Percentiles rank a stretch among this genome's conserved stretches.
These are phyloP conservation scores for Paratilapia polleni DNA, from an alignment of 2,113 vertebrate genomes.

Conservation along the genomic window DNA sequence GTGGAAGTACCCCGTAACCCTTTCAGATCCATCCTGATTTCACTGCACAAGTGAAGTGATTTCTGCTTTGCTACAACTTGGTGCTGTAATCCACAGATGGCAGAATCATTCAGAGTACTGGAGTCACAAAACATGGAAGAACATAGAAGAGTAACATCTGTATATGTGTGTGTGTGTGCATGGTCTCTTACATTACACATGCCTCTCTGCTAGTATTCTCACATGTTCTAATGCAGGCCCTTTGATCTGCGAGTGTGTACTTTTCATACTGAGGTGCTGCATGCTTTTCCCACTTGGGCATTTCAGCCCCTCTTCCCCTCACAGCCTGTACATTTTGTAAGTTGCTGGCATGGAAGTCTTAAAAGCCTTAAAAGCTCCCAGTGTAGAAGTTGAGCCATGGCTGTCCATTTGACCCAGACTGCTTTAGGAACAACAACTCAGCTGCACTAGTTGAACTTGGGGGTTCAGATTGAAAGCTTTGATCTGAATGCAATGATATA, in stretches of 20 bases:
- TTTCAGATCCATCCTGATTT: constrained; percentile 20
- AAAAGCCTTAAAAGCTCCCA: constrained; percentile 66
- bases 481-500: not conserved
- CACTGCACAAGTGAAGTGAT: constrained; percentile 13
- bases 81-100: constrained; percentile 30
- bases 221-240: constrained; percentile 29
- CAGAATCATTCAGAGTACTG: constrained; percentile 19
- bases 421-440: constrained; percentile 39
- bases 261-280: constrained; percentile 33
- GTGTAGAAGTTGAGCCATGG: constrained; percentile 33
- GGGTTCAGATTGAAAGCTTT: constrained; percentile 3
- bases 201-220: constrained; percentile 15
- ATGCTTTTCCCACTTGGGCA: constrained; percentile 43
- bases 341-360: constrained; percentile 43
- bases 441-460: constrained; percentile 28
- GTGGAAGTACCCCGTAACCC: not conserved
- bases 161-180: not conserved
- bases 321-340: constrained; percentile 22
- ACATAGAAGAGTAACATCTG: constrained; percentile 3
- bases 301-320: constrained; percentile 34
- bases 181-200: constrained; percentile 20
- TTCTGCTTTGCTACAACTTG: not conserved
- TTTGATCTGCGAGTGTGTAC: constrained; percentile 48
- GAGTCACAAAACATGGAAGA: constrained; percentile 1
- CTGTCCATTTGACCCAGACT: constrained; percentile 51